Conservation (phyloP, 64 coral and sea anemone species). For the Montipora sp. region DNA sequence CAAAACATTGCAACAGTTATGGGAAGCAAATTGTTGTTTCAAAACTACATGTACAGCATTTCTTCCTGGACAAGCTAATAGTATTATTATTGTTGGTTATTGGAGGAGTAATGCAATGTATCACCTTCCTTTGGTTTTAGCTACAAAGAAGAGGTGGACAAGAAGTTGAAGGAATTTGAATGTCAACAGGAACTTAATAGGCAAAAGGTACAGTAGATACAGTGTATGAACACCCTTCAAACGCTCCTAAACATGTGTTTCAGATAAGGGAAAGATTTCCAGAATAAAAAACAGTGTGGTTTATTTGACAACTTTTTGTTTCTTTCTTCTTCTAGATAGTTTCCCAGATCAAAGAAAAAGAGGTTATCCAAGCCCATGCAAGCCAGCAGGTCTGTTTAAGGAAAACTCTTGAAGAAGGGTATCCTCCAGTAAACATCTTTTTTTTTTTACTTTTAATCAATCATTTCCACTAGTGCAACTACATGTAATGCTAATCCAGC, state of each 20-base stretch:
- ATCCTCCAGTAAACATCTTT: neutral
- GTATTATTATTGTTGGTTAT: neutral
- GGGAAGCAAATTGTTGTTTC: too few relatives aligned
- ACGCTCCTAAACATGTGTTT: too few relatives aligned
- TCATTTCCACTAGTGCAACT: too few relatives aligned
- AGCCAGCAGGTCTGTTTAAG: slow-evolving; percentile 85
- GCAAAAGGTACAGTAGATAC: slow-evolving; percentile 64
- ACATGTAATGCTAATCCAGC: too few relatives aligned
- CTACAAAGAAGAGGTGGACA: slow-evolving; percentile 81
- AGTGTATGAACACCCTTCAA: too few relatives aligned
- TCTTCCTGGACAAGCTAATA: too few relatives aligned
- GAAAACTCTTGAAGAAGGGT: slow-evolving; percentile 4
- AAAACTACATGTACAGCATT: too few relatives aligned
- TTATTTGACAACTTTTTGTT: neutral
- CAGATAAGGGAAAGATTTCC: too few relatives aligned
- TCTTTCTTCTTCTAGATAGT: slow-evolving; percentile 41
- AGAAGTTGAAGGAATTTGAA: slow-evolving; percentile 82
- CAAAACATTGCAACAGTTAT: too few relatives aligned
- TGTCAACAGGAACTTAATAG: slow-evolving; percentile 64
- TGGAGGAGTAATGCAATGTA: neutral
- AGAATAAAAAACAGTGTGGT: too few relatives aligned
- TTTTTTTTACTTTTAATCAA: too few relatives aligned
- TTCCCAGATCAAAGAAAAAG: slow-evolving; percentile 74
- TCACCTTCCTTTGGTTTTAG: slow-evolving; percentile 20
- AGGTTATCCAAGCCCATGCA: slow-evolving; percentile 49